phyloP scores from a whole-genome alignment of 2,113 vertebrate genomes.

The Grantiella picta region DNA sequence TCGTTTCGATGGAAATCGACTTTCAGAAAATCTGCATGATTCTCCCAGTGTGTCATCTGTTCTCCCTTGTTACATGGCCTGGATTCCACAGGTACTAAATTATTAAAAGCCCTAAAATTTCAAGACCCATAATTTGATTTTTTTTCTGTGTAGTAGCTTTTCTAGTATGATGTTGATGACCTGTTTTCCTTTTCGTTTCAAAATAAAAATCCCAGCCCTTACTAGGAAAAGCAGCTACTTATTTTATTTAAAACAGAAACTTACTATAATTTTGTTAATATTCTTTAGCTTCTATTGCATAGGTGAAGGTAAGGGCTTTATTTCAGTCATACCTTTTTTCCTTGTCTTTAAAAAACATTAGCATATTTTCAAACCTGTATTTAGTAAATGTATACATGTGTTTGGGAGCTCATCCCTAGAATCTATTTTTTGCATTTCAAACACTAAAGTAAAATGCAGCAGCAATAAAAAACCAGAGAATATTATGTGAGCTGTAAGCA shows the following conservation, averaged over 20 bases:
- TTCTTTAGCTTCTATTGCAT: not conserved
- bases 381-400: not conserved
- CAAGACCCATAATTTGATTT: constrained; percentile 23
- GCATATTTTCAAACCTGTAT: not conserved
- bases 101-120: constrained; percentile 49
- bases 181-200: not conserved
- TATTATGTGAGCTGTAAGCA: not conserved
- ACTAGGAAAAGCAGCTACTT: not conserved
- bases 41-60: constrained; percentile 92
- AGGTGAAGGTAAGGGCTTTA: not conserved
- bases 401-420: not conserved
- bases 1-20: constrained; percentile 87
- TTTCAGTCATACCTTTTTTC: not conserved
- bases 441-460: not conserved
- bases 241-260: not conserved
- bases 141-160: constrained; percentile 18
- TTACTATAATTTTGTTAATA: not conserved
- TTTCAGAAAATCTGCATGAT: constrained; percentile 91
- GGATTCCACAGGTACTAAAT: constrained; percentile 87
- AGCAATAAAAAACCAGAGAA: not conserved
- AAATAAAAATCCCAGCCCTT: not conserved
- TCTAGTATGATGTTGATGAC: not conserved
- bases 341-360: not conserved
- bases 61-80: constrained; percentile 91
- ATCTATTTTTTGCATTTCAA: not conserved